These are phyloP conservation scores for Torymus auratus DNA, from an alignment of 2,888 invertebrate genomes.

Conservation along the genomic window DNA sequence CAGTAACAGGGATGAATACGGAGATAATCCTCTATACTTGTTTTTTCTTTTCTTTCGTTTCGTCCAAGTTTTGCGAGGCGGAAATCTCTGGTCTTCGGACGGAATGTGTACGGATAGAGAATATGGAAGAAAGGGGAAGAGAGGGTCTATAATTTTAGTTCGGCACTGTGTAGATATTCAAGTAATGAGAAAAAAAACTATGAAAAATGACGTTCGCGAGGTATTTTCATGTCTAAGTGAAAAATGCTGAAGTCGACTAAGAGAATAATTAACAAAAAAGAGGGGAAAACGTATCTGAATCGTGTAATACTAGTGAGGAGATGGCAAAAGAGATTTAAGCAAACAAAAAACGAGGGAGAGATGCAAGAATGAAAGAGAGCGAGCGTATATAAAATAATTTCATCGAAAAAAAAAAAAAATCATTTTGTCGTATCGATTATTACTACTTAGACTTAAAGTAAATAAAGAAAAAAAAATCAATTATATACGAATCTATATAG, in stretches of 20 bases:
- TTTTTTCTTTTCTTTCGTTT: slow-evolving; percentile 16
- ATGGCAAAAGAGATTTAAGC: slow-evolving; percentile 3
- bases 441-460: slow-evolving; percentile 33
- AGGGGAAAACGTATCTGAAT: neutral
- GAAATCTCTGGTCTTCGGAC: slow-evolving; percentile 13
- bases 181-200: slow-evolving; percentile 14
- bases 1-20: neutral
- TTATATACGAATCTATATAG: slow-evolving; percentile 47
- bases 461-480: slow-evolving; percentile 39
- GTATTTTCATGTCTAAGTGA: slow-evolving; percentile 44
- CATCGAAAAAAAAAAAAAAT: slow-evolving; percentile 39
- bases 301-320: slow-evolving; percentile 15
- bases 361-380: slow-evolving; percentile 24
- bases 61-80: neutral
- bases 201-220: slow-evolving; percentile 10
- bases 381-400: slow-evolving; percentile 37
- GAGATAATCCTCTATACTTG: no score
- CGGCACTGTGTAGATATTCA: slow-evolving; percentile 52
- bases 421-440: slow-evolving; percentile 54
- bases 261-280: neutral
- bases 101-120: slow-evolving; percentile 24
- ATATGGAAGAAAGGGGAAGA: slow-evolving; percentile 10
- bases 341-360: neutral
- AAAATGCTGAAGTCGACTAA: slow-evolving; percentile 16
- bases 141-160: slow-evolving; percentile 36